phyloP scores from a whole-genome alignment of 53 echinoderm and acorn worm genomes.

The Temnopleurus reevesii region DNA sequence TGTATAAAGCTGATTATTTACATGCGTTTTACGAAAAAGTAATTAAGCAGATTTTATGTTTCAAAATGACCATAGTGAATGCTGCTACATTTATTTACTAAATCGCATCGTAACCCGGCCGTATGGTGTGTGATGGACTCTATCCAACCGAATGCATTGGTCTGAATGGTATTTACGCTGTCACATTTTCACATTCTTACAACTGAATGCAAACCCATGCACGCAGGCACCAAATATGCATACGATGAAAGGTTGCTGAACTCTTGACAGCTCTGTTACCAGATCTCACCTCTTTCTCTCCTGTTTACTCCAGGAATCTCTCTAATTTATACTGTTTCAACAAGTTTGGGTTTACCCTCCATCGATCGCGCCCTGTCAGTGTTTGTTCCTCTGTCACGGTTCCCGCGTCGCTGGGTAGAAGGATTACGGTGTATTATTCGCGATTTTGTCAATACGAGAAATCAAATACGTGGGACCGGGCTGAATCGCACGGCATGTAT shows the following conservation, averaged over 20 bases:
- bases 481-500: no score
- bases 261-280: neutral
- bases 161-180: neutral
- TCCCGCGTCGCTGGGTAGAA: neutral
- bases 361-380: slow-evolving; percentile 10
- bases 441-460: neutral
- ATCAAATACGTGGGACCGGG: slow-evolving; percentile 14
- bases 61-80: no score
- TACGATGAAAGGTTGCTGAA: slow-evolving; percentile 20
- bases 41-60: no score
- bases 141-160: no score
- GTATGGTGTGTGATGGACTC: no score
- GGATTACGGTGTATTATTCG: slow-evolving; percentile 26
- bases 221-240: neutral
- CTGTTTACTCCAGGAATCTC: slow-evolving; percentile 25
- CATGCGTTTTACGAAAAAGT: no score
- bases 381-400: slow-evolving; percentile 22
- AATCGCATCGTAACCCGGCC: no score
- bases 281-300: neutral
- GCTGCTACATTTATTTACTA: no score
- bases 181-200: neutral
- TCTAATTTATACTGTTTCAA: slow-evolving; percentile 57
- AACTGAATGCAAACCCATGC: neutral
- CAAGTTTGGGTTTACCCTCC: slow-evolving; percentile 1
- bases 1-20: no score